Base-by-base conservation (phyloP, 2,113 vertebrate species). In the Brachypteracias leptosomus region DNA sequence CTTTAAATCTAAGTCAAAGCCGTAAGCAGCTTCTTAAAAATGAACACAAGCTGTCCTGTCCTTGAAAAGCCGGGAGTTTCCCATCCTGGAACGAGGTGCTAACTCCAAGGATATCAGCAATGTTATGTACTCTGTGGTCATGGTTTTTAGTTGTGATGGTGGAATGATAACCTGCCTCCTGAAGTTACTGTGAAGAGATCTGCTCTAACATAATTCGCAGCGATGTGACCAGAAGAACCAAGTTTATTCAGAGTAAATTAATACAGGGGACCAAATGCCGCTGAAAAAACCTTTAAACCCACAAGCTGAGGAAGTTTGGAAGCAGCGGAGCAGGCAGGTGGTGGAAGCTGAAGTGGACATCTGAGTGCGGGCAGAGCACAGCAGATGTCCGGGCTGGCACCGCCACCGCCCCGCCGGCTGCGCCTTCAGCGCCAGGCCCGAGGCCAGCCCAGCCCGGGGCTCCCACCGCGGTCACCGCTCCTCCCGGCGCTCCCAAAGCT, bases 41-140 rank as follows among this genome's bases (percentile, higher is more conserved):
- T 18, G 57, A 52, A 10, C 40, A 44, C 51, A 66, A 63, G 36
- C 35, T 82, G 70, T 70, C 38, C 44, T 38, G 46, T 70, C 87
- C 89, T 93, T 89, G 89, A 42, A 66, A 87, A 84, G 31, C 42
- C 17, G 33, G 20, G 65, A 77, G 66, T 46, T 92, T 91, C 80
- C 65, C 68, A 71, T 25, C 36, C 49, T 31, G 72, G 28, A 36
- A 44, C 40, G 58, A 76, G 44, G 36, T 59, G 8, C 36, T n/a
- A 3, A 26, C 19, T 77, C 40, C 59, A 71, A 40, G 71, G 59
- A 3, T 40, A 58, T 33, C 68, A 77, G 63, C 40, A 18, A 8
- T 6, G 13, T 33, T 58, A 13, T 1, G 28, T 8, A 1, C 29
- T 67, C 35, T 22, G 31, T 3, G 20, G 47, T n/a, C 0, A 0